These are phyloP conservation scores for Leptinotarsa texana DNA, from an alignment of 1,140 invertebrate species.

Conservation along the genomic window DNA sequence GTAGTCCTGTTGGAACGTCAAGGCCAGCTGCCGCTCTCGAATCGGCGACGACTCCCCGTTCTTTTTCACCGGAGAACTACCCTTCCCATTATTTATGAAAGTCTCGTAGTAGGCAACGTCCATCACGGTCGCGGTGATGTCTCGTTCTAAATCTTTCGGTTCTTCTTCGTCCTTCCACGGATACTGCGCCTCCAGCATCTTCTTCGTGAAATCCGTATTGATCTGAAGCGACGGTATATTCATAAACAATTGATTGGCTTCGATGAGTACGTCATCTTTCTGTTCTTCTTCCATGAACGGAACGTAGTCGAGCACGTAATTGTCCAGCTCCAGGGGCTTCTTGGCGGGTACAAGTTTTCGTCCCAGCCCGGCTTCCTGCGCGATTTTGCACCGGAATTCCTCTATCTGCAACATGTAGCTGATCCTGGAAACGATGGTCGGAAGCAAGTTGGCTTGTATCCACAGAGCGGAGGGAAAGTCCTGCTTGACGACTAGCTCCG, in stretches of 20 bases:
- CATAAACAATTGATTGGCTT: neutral
- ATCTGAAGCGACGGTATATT: slow-evolving; percentile 10
- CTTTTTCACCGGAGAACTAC: too few relatives aligned
- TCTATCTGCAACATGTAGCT: slow-evolving; percentile 79
- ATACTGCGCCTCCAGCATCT: slow-evolving; percentile 51
- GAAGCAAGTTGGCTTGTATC: slow-evolving; percentile 86
- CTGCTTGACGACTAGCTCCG: slow-evolving; percentile 87
- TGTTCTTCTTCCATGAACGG: slow-evolving; percentile 25
- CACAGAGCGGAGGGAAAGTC: slow-evolving; percentile 86
- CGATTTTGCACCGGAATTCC: slow-evolving; percentile 71
- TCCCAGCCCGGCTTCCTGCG: slow-evolving; percentile 33
- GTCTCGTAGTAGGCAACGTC: slow-evolving; percentile 71
- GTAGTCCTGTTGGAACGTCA: slow-evolving; percentile 38
- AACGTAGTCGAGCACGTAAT: slow-evolving; percentile 42
- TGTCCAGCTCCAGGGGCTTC: slow-evolving; percentile 49
- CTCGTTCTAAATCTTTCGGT: slow-evolving; percentile 66
- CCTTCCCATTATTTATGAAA: slow-evolving; percentile 56
- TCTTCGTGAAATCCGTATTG: slow-evolving; percentile 44
- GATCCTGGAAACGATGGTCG: slow-evolving; percentile 84
- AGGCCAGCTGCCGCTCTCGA: slow-evolving; percentile 35
- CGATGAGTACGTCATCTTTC: neutral
- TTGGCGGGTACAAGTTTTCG: slow-evolving; percentile 1
- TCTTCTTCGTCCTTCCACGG: slow-evolving; percentile 64
- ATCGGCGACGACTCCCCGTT: too few relatives aligned
- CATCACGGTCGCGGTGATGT: slow-evolving; percentile 64